Percentiles rank a stretch among this genome's conserved stretches.
Evolutionary conservation across 2,113 vertebrate genomes (phyloP).

Genomic region (Aspidoscelis tigris): DNA sequence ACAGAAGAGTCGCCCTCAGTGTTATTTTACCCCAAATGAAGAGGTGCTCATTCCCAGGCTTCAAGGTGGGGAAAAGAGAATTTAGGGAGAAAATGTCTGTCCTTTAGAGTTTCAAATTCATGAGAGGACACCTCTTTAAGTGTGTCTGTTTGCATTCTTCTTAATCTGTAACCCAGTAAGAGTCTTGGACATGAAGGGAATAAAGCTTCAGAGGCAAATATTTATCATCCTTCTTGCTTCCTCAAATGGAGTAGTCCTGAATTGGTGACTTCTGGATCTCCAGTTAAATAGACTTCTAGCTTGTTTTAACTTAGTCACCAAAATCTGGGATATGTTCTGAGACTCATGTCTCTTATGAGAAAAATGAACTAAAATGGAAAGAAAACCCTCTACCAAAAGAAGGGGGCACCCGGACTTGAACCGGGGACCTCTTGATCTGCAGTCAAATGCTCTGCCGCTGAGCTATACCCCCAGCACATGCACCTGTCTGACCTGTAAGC

Average conservation of each 20-base stretch:
- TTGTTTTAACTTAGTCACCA: neutral
- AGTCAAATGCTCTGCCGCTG: constrained; percentile 46
- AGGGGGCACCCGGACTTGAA: constrained; percentile 46
- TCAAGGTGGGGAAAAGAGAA: too few relatives aligned
- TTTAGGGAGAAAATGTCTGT: too few relatives aligned
- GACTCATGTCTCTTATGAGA: neutral
- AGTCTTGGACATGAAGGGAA: neutral
- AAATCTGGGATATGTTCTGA: neutral
- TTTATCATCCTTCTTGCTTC: too few relatives aligned
- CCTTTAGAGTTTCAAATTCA: too few relatives aligned
- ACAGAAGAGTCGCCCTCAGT: too few relatives aligned
- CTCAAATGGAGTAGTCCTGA: neutral
- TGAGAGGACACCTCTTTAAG: neutral
- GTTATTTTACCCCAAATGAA: neutral
- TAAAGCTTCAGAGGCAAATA: neutral
- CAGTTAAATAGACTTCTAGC: neutral
- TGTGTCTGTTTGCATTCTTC: too few relatives aligned
- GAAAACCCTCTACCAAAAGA: neutral
- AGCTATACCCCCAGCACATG: constrained; percentile 29
- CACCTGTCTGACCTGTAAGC: neutral
- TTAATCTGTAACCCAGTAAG: neutral
- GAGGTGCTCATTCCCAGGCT: too few relatives aligned
- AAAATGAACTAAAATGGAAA: neutral
- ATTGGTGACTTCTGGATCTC: neutral
- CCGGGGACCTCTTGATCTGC: constrained; percentile 47